phyloP scores from a whole-genome alignment of 2,797 vertebrate genomes.

The Pseudomugil tenellus region DNA sequence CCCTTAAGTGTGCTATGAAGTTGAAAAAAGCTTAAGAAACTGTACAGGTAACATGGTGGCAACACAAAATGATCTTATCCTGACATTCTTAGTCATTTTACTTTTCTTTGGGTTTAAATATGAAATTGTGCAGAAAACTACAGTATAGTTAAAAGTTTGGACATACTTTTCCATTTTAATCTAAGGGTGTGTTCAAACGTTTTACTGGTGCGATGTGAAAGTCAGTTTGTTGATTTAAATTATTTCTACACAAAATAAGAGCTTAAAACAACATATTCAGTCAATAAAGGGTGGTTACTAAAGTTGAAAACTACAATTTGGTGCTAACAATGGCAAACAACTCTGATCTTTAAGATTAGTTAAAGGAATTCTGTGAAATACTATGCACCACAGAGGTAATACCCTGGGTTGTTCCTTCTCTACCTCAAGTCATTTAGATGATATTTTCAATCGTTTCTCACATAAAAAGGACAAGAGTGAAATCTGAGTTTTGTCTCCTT shows the following conservation, averaged over 20 bases:
- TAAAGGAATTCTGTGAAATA: conserved; percentile 46
- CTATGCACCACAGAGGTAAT: conserved; percentile 52
- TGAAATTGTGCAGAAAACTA: no score
- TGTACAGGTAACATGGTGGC: background rate
- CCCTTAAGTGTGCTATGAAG: background rate
- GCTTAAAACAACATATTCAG: background rate
- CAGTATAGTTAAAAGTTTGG: background rate
- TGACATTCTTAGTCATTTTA: background rate
- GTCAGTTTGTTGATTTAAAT: background rate
- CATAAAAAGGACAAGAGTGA: conserved; percentile 73
- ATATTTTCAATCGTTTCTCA: conserved; percentile 65
- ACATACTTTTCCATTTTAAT: background rate
- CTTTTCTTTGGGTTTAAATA: background rate
- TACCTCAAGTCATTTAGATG: conserved; percentile 72
- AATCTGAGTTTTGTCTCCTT: conserved; percentile 70
- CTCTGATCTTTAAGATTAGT: conserved; percentile 39
- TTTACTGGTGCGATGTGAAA: background rate
- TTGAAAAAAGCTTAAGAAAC: background rate
- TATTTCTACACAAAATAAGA: background rate
- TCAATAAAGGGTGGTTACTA: background rate
- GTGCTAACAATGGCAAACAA: conserved; percentile 29
- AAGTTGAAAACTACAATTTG: conserved; percentile 14
- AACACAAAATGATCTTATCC: background rate
- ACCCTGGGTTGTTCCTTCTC: conserved; percentile 59
- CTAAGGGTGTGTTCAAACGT: no score